Evolutionary conservation across 2,113 vertebrate species (phyloP).

Genomic region (Monarcha castaneiventris): DNA sequence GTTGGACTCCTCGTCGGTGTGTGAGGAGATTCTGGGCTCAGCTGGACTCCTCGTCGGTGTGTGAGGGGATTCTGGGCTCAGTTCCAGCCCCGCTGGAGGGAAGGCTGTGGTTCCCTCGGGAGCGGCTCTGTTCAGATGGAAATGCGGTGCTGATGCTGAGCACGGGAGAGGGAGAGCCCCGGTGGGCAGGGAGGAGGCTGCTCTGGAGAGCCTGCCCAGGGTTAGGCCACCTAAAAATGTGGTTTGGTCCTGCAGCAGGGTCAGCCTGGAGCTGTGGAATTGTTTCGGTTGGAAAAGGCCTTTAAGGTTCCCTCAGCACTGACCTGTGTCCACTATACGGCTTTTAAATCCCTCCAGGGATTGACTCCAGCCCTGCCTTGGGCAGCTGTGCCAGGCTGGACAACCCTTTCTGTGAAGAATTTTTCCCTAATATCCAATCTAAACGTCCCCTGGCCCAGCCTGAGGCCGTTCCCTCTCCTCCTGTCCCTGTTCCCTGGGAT

Average conservation of each 20-base stretch:
- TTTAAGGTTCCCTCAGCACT: background rate
- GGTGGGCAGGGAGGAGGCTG: background rate
- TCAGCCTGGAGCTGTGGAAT: background rate
- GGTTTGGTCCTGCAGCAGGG: background rate
- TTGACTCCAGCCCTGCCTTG: background rate
- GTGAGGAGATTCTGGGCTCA: background rate
- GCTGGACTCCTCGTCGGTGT: background rate
- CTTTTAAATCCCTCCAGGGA: background rate
- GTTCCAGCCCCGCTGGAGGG: background rate
- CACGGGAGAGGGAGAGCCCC: background rate
- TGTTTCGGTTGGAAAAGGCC: background rate
- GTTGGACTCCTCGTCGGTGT: background rate
- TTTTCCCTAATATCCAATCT: rapidly evolving
- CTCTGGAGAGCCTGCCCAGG: background rate
- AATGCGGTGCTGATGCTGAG: background rate
- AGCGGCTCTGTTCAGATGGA: background rate
- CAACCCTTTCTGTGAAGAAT: background rate
- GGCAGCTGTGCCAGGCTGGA: background rate
- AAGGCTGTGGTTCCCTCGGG: background rate
- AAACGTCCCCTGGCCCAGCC: background rate
- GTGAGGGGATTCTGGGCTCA: background rate
- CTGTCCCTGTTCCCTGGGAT: background rate
- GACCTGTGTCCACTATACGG: rapidly evolving
- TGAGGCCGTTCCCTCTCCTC: background rate
- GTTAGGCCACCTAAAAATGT: background rate